Evolutionary conservation across 2,797 vertebrate genomes (phyloP).

Genomic region (Rhinatrema bivittatum): DNA sequence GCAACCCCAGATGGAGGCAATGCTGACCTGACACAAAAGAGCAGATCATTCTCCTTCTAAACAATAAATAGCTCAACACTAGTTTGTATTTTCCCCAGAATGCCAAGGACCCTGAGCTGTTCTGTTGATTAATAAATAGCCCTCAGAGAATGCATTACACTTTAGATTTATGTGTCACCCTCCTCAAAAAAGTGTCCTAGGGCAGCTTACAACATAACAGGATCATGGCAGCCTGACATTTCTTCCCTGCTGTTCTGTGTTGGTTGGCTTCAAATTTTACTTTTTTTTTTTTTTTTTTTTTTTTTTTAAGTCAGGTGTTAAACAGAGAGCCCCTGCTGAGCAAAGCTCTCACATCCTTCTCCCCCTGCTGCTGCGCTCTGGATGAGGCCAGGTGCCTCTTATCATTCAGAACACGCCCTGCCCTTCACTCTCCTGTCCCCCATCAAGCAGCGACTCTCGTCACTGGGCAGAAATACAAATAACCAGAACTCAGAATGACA

Average conservation of each 20-base stretch:
- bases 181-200: too few species aligned
- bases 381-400: neutral
- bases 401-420: neutral
- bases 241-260: neutral
- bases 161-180: too few species aligned
- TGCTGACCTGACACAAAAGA: too few species aligned
- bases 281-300: too few species aligned
- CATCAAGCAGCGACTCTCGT: too few species aligned
- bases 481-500: too few species aligned
- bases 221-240: neutral
- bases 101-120: neutral
- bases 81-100: neutral
- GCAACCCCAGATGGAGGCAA: too few species aligned
- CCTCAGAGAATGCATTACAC: neutral
- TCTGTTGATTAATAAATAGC: neutral
- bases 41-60: too few species aligned
- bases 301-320: neutral
- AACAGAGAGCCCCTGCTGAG: neutral
- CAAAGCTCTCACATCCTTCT: neutral
- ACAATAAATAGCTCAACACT: too few species aligned
- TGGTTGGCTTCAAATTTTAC: slow-evolving; percentile 1
- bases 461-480: too few species aligned
- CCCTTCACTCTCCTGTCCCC: too few species aligned
- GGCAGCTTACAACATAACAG: too few species aligned
- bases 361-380: neutral